These are phyloP conservation scores for Amphipyra berbera DNA, from an alignment of 2,888 invertebrate genomes.

Conservation along the genomic window DNA sequence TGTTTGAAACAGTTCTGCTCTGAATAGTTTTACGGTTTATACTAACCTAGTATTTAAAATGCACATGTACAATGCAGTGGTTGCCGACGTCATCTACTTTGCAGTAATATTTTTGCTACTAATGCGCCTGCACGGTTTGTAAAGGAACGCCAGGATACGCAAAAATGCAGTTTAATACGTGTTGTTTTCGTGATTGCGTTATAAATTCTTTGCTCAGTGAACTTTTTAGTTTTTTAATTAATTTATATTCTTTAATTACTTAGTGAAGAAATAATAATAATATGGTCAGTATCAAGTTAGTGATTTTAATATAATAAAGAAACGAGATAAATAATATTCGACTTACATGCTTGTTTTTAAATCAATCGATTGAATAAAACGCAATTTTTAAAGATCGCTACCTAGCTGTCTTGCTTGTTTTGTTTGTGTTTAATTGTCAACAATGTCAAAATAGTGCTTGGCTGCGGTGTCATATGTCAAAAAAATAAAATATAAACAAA, in stretches of 20 bases:
- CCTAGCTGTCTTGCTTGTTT: too few relatives aligned
- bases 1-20: constrained; percentile 66
- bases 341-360: constrained; percentile 18
- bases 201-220: constrained; percentile 64
- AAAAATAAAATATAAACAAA: constrained; percentile 22
- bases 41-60: constrained; percentile 86
- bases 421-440: constrained; percentile 44
- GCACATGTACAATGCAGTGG: constrained; percentile 87
- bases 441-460: constrained; percentile 41
- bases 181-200: constrained; percentile 74
- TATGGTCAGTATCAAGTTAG: constrained; percentile 49
- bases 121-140: constrained; percentile 86
- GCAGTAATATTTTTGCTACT: constrained; percentile 88
- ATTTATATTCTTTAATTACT: constrained; percentile 54
- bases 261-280: constrained; percentile 53
- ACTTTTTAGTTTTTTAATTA: constrained; percentile 39
- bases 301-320: background rate
- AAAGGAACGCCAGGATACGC: constrained; percentile 78
- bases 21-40: constrained; percentile 81
- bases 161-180: constrained; percentile 82
- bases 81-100: constrained; percentile 88
- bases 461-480: constrained; percentile 30
- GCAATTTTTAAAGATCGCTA: constrained; percentile 7
- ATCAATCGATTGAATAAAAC: constrained; percentile 30
- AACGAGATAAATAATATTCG: constrained; percentile 9